A percentile compares a stretch with the other conserved stretches of the same genome.
Evolutionary conservation across 2,113 vertebrate genomes (phyloP).

Genomic region (Eublepharis macularius): DNA sequence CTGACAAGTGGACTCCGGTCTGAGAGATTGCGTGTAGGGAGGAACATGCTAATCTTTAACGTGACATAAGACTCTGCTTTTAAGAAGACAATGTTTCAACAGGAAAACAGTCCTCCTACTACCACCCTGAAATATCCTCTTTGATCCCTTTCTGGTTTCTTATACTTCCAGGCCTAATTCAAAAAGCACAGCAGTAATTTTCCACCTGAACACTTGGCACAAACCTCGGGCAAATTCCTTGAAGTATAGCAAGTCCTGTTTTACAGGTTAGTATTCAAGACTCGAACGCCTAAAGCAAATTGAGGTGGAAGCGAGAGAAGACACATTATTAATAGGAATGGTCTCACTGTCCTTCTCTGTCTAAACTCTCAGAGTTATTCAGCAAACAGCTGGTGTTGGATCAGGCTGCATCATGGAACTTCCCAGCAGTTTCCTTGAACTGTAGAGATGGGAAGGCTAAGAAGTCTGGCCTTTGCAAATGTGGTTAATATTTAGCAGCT

Average conservation of each 20-base stretch:
- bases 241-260: neutral
- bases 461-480: neutral
- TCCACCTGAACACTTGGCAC: neutral
- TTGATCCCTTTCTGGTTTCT: neutral
- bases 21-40: no score
- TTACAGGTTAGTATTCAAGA: neutral
- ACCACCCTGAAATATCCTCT: neutral
- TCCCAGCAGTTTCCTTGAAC: neutral
- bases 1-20: no score
- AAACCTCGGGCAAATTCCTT: neutral
- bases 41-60: no score
- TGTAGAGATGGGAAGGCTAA: neutral
- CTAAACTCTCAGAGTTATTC: neutral
- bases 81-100: neutral
- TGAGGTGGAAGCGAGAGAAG: neutral
- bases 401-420: neutral
- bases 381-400: neutral
- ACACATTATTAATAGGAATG: neutral
- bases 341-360: neutral
- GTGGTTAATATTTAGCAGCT: neutral
- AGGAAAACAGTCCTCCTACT: neutral
- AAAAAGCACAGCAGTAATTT: neutral
- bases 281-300: neutral
- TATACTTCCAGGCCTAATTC: neutral
- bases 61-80: no score